Conservation (phyloP, 2,888 invertebrate species). For the Acrobasis consociella region DNA sequence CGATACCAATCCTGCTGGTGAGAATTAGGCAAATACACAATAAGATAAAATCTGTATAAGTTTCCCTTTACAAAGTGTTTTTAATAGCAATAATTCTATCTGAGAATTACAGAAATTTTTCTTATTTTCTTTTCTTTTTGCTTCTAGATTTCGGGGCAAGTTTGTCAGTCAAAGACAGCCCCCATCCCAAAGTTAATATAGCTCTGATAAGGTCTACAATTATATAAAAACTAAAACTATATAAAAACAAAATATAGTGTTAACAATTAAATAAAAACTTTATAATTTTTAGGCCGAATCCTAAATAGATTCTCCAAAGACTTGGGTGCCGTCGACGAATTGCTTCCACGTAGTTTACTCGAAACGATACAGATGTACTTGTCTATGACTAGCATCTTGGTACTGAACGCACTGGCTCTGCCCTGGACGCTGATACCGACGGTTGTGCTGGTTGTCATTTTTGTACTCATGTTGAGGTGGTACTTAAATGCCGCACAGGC, state of each 20-base stretch:
- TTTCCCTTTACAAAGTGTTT: too few relatives aligned
- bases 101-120: neutral
- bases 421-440: slow-evolving; percentile 73
- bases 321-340: slow-evolving; percentile 89
- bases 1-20: slow-evolving; percentile 89
- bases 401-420: slow-evolving; percentile 66
- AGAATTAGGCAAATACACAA: slow-evolving; percentile 37
- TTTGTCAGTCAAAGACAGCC: too few relatives aligned
- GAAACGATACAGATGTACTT: slow-evolving; percentile 84
- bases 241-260: too few relatives aligned
- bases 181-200: too few relatives aligned
- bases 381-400: slow-evolving; percentile 58
- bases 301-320: slow-evolving; percentile 93
- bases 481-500: slow-evolving; percentile 89
- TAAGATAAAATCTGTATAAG: too few relatives aligned
- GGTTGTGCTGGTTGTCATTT: slow-evolving; percentile 72
- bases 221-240: too few relatives aligned
- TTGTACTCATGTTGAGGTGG: slow-evolving; percentile 84
- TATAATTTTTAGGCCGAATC: slow-evolving; percentile 75
- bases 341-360: slow-evolving; percentile 85
- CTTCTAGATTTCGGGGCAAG: too few relatives aligned
- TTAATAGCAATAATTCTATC: too few relatives aligned
- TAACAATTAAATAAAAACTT: neutral
- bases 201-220: too few relatives aligned
- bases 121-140: slow-evolving; percentile 25